Evolutionary conservation across 2,888 invertebrate species (phyloP).

Genomic region (Spisula subtruncata): DNA sequence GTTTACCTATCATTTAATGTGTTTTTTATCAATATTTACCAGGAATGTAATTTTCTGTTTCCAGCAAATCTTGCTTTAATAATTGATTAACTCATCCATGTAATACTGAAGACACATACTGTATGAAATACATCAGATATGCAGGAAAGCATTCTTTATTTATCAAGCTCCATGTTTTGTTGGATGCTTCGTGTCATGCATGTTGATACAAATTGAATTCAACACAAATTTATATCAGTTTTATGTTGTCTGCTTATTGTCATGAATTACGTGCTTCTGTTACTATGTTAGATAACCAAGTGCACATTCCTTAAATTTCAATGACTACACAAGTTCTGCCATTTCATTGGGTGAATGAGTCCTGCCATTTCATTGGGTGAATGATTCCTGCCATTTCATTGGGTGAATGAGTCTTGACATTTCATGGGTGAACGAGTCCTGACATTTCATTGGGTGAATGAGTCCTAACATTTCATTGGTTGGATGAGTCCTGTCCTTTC

Average conservation of each 20-base stretch:
- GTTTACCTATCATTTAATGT: not conserved
- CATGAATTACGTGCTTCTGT: not conserved
- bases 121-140: not conserved
- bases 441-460: no score
- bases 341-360: no score
- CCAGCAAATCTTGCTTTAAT: not conserved
- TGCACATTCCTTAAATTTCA: not conserved
- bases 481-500: no score
- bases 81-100: not conserved
- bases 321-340: no score
- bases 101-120: not conserved
- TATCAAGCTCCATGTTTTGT: not conserved
- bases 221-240: slow-evolving; percentile 8
- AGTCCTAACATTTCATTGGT: no score
- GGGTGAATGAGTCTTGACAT: not conserved
- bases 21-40: not conserved
- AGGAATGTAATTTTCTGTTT: not conserved
- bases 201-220: not conserved
- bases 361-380: no score
- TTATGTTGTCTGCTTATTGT: not conserved
- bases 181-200: not conserved
- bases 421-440: no score
- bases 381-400: not conserved
- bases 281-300: not conserved
- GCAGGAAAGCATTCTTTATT: not conserved